Conservation (phyloP, 2,113 vertebrate species). For the Lontra canadensis region DNA sequence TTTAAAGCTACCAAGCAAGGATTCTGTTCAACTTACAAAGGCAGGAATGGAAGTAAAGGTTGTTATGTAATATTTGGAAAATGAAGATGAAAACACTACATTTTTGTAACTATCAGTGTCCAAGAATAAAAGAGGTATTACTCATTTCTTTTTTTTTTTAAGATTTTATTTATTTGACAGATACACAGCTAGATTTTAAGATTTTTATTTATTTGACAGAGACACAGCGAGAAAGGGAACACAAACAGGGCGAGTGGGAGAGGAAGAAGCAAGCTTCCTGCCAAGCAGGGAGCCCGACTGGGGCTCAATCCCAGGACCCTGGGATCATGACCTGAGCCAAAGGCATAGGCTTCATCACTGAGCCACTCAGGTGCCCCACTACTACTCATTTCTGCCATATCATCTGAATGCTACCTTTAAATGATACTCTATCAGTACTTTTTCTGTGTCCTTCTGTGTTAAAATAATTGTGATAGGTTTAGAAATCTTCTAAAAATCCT, state of each 20-base stretch:
- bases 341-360: no score
- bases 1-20: neutral
- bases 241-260: no score
- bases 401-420: neutral
- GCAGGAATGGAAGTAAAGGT: neutral
- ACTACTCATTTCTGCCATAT: neutral
- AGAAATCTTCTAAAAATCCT: neutral
- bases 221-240: no score
- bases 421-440: neutral
- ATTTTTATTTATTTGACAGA: no score
- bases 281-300: no score
- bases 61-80: constrained; percentile 1
- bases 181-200: no score
- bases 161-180: no score
- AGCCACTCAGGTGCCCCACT: no score
- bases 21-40: neutral
- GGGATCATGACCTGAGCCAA: no score
- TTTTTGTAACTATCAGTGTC: neutral
- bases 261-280: no score
- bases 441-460: neutral
- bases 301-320: no score
- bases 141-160: neutral
- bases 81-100: neutral
- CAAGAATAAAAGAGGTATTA: neutral
- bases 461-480: neutral